These are phyloP conservation scores for Sialis lutaria DNA, from an alignment of 2,888 invertebrate genomes.

Conservation along the genomic window DNA sequence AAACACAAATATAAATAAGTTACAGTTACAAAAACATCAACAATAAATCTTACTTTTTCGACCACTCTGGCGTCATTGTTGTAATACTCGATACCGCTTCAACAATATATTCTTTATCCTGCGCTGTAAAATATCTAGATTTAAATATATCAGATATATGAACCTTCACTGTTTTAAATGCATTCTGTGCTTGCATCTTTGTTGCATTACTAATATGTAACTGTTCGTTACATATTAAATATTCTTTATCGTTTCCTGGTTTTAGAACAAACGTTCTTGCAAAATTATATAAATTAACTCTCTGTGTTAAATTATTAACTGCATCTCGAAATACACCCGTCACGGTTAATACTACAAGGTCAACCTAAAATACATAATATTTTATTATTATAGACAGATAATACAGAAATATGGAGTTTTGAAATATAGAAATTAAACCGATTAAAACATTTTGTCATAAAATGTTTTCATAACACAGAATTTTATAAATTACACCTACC, in stretches of 20 bases:
- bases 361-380: constrained; percentile 19
- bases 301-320: constrained; percentile 26
- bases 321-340: constrained; percentile 48
- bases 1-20: constrained; percentile 14
- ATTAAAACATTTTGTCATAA: no score
- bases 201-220: constrained; percentile 38
- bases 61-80: constrained; percentile 19
- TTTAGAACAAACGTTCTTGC: constrained; percentile 36
- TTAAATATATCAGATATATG: constrained; percentile 9
- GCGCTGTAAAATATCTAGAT: constrained; percentile 9
- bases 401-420: no score
- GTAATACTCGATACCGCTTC: constrained; percentile 17
- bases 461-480: background rate
- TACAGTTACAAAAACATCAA: background rate
- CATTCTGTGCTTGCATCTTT: constrained; percentile 15
- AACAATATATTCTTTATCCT: constrained; percentile 16
- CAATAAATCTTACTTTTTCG: constrained; percentile 18
- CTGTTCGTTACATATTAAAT: constrained; percentile 49
- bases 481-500: constrained; percentile 27
- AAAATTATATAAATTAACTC: constrained; percentile 35
- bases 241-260: constrained; percentile 28
- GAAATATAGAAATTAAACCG: no score
- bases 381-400: no score
- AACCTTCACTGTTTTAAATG: constrained; percentile 14
- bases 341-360: constrained; percentile 35